Evolutionary conservation across 2,113 vertebrate genomes (phyloP).

Genomic region (Phyllostomus discolor): DNA sequence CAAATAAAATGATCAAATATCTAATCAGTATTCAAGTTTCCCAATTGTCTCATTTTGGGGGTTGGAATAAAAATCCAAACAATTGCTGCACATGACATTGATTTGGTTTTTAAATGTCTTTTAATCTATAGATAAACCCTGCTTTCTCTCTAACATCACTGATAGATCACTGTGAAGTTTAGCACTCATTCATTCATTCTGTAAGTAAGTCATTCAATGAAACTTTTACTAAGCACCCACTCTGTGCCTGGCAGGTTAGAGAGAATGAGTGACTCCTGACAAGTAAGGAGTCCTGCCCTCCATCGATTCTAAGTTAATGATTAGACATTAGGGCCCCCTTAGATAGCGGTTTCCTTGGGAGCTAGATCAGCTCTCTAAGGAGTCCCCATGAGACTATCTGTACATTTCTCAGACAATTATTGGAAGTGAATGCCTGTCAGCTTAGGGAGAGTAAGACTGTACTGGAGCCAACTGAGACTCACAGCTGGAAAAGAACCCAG

Average conservation of each 20-base stretch:
- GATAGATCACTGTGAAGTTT: background rate
- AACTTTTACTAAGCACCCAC: background rate
- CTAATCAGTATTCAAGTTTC: background rate
- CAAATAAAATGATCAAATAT: background rate
- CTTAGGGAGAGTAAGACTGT: background rate
- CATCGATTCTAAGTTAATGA: background rate
- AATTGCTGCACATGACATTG: background rate
- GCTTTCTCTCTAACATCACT: background rate
- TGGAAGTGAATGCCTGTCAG: conserved; percentile 8
- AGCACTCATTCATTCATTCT: background rate
- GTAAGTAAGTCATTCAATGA: background rate
- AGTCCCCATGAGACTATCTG: background rate
- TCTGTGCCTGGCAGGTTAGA: background rate
- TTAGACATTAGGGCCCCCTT: background rate
- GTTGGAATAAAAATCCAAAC: background rate
- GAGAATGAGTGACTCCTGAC: background rate
- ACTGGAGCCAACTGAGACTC: conserved; percentile 27
- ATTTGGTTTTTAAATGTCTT: background rate
- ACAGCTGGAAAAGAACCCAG: conserved; percentile 38
- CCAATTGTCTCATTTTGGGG: background rate
- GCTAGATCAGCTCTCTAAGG: background rate
- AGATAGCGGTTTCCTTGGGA: background rate
- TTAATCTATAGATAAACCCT: background rate
- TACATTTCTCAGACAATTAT: conserved; percentile 46
- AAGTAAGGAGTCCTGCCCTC: background rate